Conservation (phyloP, 2,888 invertebrate species). For the Protodeltote pygarga region DNA sequence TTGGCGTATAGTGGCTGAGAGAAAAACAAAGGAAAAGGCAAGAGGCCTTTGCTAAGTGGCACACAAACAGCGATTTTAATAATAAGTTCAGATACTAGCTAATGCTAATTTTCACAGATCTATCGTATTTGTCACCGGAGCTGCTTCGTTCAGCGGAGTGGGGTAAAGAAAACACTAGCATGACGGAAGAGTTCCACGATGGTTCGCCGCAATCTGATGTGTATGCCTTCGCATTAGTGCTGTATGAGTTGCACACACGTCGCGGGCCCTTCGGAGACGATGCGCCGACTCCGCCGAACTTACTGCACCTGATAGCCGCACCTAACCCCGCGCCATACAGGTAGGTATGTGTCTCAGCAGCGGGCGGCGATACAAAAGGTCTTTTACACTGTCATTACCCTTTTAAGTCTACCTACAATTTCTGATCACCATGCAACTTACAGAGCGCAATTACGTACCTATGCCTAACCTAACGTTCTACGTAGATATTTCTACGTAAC, state of each 20-base stretch:
- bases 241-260: conserved; percentile 95
- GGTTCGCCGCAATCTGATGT: conserved; percentile 93
- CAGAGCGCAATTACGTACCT: too few relatives aligned
- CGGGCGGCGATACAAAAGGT: conserved; percentile 16
- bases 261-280: conserved; percentile 94
- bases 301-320: conserved; percentile 87
- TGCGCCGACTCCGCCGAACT: conserved; percentile 88
- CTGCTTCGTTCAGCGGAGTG: conserved; percentile 86
- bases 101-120: too few relatives aligned
- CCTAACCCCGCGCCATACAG: conserved; percentile 85
- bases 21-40: too few relatives aligned
- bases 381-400: conserved; percentile 8
- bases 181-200: conserved; percentile 65
- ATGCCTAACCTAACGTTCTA: too few relatives aligned
- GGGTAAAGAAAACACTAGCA: conserved; percentile 66
- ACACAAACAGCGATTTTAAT: too few relatives aligned
- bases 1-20: too few relatives aligned
- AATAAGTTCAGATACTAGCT: too few relatives aligned
- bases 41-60: too few relatives aligned
- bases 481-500: too few relatives aligned
- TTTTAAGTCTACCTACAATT: conserved; percentile 13
- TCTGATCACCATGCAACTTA: neutral
- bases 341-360: conserved; percentile 81
- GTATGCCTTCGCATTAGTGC: conserved; percentile 94
- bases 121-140: conserved; percentile 94